Percentiles rank a stretch among this genome's conserved stretches.
Conservation (phyloP, 2,888 invertebrate genomes). For the Gasteruption jaculator region DNA sequence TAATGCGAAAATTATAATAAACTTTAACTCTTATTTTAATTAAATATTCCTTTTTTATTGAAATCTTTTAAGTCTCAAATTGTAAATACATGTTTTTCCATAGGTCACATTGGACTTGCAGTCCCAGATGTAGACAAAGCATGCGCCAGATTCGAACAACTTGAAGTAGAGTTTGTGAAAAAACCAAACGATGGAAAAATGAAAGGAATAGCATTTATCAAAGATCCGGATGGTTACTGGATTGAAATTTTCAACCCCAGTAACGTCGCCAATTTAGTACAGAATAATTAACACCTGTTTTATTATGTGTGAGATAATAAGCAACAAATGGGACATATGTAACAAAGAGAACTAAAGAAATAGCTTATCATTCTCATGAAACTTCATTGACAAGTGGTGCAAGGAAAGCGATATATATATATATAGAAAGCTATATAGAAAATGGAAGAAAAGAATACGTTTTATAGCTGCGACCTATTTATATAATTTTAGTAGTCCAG, state of each 20-base stretch:
- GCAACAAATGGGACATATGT: too few species aligned
- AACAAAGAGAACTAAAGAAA: too few species aligned
- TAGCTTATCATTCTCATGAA: too few species aligned
- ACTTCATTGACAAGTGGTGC: too few species aligned
- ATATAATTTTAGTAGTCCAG: too few species aligned
- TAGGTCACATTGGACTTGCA: constrained; percentile 85
- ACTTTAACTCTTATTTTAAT: too few species aligned
- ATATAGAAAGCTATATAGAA: too few species aligned
- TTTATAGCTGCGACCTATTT: too few species aligned
- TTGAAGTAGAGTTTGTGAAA: constrained; percentile 86
- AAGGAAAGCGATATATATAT: too few species aligned
- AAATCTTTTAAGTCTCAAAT: background rate
- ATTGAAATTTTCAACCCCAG: constrained; percentile 77
- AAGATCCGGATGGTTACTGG: constrained; percentile 96
- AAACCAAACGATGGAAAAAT: constrained; percentile 87
- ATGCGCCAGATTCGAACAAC: constrained; percentile 80
- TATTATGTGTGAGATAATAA: too few species aligned
- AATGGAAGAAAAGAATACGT: too few species aligned
- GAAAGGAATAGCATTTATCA: constrained; percentile 91
- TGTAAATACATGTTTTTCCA: constrained; percentile 20
- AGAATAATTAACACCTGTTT: constrained; percentile 19
- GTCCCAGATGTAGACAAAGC: constrained; percentile 87
- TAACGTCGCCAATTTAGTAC: constrained; percentile 26
- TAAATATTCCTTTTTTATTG: constrained; percentile 7
- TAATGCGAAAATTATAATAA: too few species aligned